These are phyloP conservation scores for Thomomys bottae DNA, from an alignment of 2,113 vertebrate genomes.

Conservation along the genomic window DNA sequence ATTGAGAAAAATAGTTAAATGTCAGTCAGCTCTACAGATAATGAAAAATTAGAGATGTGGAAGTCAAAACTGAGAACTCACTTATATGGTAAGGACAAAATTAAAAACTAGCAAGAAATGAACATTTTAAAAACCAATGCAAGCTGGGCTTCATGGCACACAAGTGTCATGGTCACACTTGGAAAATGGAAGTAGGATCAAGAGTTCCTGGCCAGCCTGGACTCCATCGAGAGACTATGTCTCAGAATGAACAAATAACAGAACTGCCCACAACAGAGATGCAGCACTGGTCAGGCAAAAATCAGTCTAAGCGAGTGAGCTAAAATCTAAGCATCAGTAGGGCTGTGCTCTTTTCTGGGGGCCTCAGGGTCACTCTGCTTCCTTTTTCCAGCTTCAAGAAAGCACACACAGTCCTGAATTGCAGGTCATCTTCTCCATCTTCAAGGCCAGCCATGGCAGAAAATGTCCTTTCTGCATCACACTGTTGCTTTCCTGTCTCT, in stretches of 20 bases:
- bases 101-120: neutral
- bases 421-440: neutral
- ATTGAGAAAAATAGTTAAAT: slow-evolving; percentile 30
- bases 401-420: neutral
- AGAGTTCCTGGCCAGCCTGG: too few relatives aligned
- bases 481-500: neutral
- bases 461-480: neutral
- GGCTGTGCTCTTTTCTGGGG: neutral
- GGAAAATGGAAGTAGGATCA: too few relatives aligned
- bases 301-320: neutral
- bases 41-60: slow-evolving; percentile 15
- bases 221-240: too few relatives aligned
- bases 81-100: neutral
- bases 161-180: too few relatives aligned
- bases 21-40: neutral
- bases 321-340: neutral
- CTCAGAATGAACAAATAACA: too few relatives aligned
- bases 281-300: neutral
- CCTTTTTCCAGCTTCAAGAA: neutral
- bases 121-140: neutral
- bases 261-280: neutral
- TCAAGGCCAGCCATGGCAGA: neutral
- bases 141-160: too few relatives aligned
- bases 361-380: neutral
- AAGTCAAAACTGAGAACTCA: slow-evolving; percentile 33